These are phyloP conservation scores for Scaptomyza hsui DNA, from an alignment of 1,140 invertebrate species.

Conservation along the genomic window DNA sequence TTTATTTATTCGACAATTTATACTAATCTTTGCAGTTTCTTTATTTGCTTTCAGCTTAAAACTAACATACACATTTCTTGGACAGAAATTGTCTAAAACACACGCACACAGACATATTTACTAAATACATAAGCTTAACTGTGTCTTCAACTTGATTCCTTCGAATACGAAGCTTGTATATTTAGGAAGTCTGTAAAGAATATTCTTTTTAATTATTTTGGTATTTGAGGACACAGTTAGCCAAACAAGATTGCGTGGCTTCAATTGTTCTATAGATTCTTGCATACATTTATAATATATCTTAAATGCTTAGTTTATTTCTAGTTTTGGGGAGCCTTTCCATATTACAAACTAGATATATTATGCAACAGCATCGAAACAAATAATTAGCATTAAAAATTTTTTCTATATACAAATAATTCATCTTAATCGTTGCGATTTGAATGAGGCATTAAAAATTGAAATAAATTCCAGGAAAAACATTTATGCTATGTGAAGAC, in stretches of 20 bases:
- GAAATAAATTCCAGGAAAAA: constrained; percentile 52
- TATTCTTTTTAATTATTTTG: constrained; percentile 26
- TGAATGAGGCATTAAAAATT: constrained; percentile 39
- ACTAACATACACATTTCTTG: constrained; percentile 46
- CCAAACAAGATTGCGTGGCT: constrained; percentile 31
- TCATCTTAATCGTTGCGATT: constrained; percentile 47
- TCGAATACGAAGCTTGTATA: constrained; percentile 42
- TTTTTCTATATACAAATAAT: constrained; percentile 58
- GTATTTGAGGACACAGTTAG: constrained; percentile 25
- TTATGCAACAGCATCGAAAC: constrained; percentile 46
- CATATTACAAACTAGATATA: constrained; percentile 25
- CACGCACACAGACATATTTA: constrained; percentile 48
- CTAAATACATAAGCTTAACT: constrained; percentile 28
- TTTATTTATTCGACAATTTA: constrained; percentile 65
- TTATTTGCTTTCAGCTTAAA: constrained; percentile 49
- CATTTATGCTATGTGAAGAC: constrained; percentile 39
- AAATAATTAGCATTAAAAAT: constrained; percentile 12
- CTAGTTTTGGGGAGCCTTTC: constrained; percentile 45
- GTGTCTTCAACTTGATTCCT: constrained; percentile 28
- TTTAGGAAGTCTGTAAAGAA: constrained; percentile 45
- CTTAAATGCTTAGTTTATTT: constrained; percentile 50
- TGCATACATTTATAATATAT: background rate
- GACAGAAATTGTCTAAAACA: constrained; percentile 60
- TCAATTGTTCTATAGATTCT: constrained; percentile 61
- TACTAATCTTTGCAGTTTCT: constrained; percentile 75